Base-by-base conservation (phyloP, 2,888 invertebrate genomes). In the Hesperia comma region DNA sequence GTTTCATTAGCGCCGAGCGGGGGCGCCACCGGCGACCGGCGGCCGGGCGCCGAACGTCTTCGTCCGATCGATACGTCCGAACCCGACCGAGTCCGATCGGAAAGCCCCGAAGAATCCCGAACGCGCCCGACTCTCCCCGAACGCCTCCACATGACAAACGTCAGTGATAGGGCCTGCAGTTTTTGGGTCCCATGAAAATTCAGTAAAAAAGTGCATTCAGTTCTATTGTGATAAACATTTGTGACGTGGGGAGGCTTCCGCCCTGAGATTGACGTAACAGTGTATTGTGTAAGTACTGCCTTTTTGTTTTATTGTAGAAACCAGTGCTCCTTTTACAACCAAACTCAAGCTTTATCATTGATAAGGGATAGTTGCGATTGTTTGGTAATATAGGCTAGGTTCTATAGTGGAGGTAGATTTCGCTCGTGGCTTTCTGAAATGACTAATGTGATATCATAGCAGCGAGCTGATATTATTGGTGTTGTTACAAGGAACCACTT, bases 21-120 rank as follows among this genome's bases (percentile, higher is more conserved):
- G 88, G 90, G 88, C 88, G 88, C 89, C 84, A 85, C 84, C 75
- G 92, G 86, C 88, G 90, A 74, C 89, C 85, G 90, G 83, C 87
- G 77, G 83, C 81, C 85, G 84, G 90, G 88, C 87, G 90, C 88
- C 90, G 77, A 72, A 70, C 76, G 76, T 75, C 75, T 66, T 60
- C 73, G 57, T 61, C 73, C 80, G 88, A 88, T 90, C 92, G 85
- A 90, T 90, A 89, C 79, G 60, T 60, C 70, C 81, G 80, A 78
- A n/a, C 19, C 76, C 86, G 87, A 86, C 69, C 75, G 71, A 72
- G 12, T 53, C 71, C 86, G 87, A 84, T 26, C 80, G 80, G 74
- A 54, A 21, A 17, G 12, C 2, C 37, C 71, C 78, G 78, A 75
- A 14, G 53, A 21, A 7, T 14, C 33, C 68, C 77, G 79, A 68